Evolutionary conservation across 2,797 vertebrate species (phyloP).

Genomic region (Enteromius thamalakanensis): DNA sequence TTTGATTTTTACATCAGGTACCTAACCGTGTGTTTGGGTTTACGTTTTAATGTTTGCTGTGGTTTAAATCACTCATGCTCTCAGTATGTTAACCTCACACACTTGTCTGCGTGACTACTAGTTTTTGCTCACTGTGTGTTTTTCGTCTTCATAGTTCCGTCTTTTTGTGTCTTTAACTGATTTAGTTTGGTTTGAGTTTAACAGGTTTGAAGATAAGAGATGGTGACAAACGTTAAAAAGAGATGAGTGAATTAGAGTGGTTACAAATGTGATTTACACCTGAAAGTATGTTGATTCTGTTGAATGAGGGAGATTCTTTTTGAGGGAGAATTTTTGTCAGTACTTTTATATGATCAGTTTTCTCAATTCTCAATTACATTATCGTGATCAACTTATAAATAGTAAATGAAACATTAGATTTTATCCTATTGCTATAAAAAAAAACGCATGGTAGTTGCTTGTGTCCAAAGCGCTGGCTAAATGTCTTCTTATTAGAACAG

Average conservation of each 20-base stretch:
- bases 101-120: constrained; percentile 47
- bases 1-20: constrained; percentile 99
- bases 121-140: constrained; percentile 37
- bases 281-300: neutral
- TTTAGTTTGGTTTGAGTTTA: constrained; percentile 31
- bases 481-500: neutral
- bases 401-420: neutral
- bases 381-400: neutral
- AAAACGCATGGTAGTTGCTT: neutral
- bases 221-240: neutral
- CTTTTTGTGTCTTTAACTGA: constrained; percentile 31
- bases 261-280: neutral
- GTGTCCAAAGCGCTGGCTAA: neutral
- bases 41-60: constrained; percentile 49
- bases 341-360: neutral
- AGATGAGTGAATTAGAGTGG: neutral
- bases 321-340: neutral
- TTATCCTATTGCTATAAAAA: neutral
- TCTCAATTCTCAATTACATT: neutral
- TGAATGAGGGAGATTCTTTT: neutral
- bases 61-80: constrained; percentile 53
- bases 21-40: constrained; percentile 69
- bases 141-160: constrained; percentile 40
- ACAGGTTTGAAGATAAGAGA: neutral
- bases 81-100: constrained; percentile 43